These are phyloP conservation scores for Lasioglossum villosulum DNA, from an alignment of 2,888 invertebrate species.

Conservation along the genomic window DNA sequence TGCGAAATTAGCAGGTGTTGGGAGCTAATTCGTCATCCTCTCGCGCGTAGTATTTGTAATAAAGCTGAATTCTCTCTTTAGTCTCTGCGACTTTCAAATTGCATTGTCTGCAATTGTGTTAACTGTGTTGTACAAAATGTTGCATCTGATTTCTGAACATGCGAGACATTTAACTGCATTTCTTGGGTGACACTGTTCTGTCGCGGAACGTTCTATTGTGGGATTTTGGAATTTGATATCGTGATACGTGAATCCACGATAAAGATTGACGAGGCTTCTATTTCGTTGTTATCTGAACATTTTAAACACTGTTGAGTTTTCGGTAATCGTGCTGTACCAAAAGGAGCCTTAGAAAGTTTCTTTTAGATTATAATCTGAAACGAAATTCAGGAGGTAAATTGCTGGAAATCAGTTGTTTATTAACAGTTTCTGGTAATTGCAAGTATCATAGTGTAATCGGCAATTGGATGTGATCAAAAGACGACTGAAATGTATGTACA, in stretches of 20 bases:
- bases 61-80: neutral
- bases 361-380: neutral
- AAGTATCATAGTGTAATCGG: neutral
- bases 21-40: neutral
- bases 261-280: neutral
- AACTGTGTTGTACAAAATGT: neutral
- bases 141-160: neutral
- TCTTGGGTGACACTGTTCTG: neutral
- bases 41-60: neutral
- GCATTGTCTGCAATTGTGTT: neutral
- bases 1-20: neutral
- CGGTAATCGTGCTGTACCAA: neutral
- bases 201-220: neutral
- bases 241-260: neutral
- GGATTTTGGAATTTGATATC: neutral
- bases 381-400: neutral
- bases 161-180: neutral
- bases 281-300: neutral
- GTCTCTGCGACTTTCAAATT: neutral
- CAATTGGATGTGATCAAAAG: neutral
- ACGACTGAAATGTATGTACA: neutral
- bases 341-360: neutral
- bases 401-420: neutral
- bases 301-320: neutral
- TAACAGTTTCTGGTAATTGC: neutral